Conservation (phyloP, 2,888 invertebrate genomes). For the Trachelus iudaicus region DNA sequence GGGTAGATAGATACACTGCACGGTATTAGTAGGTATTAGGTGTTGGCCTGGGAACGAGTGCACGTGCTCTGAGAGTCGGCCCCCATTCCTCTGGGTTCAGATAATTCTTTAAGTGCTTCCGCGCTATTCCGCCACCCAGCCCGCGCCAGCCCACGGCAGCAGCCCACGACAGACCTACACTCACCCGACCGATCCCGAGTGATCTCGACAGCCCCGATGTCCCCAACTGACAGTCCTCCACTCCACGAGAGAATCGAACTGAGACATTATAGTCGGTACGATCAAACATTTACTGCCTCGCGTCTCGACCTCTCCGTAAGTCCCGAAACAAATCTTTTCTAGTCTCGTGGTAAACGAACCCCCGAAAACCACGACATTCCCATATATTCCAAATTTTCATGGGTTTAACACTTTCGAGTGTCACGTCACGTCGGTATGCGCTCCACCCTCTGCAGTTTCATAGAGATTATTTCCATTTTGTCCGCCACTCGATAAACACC, state of each 20-base stretch:
- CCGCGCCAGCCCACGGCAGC: neutral
- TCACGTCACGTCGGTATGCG: no score
- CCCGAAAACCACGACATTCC: no score
- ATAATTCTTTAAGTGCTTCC: slow-evolving; percentile 67
- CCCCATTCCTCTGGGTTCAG: slow-evolving; percentile 59
- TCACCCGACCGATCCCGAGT: slow-evolving; percentile 7
- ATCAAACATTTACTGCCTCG: no score
- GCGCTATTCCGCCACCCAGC: neutral
- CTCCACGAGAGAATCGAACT: slow-evolving; percentile 18
- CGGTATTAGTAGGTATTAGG: slow-evolving; percentile 66
- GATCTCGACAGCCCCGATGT: slow-evolving; percentile 10
- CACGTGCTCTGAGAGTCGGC: slow-evolving; percentile 61
- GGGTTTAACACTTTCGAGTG: no score
- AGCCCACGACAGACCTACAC: neutral
- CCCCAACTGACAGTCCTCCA: slow-evolving; percentile 31
- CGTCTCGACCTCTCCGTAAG: no score
- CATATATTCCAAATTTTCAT: no score
- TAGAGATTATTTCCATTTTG: no score
- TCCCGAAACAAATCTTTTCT: no score
- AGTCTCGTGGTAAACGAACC: no score
- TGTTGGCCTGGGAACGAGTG: slow-evolving; percentile 64
- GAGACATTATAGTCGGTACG: no score
- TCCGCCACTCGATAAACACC: no score
- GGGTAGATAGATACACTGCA: slow-evolving; percentile 64
- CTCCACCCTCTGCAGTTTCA: no score